Conservation (phyloP, 1,140 invertebrate genomes). For the Lethrus apterus region DNA sequence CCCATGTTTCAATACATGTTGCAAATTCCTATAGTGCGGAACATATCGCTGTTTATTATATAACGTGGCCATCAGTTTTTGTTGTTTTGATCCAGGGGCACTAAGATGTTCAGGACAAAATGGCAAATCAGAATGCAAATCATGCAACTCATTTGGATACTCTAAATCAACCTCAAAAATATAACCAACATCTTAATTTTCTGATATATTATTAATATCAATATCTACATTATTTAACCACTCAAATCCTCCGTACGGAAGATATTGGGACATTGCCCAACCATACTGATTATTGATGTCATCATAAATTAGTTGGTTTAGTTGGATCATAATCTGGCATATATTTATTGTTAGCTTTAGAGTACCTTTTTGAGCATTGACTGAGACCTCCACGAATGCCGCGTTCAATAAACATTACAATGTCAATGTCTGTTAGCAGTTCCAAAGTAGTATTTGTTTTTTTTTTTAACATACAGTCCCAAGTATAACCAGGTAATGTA, state of each 20-base stretch:
- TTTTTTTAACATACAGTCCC: conserved; percentile 35
- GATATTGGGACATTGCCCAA: conserved; percentile 40
- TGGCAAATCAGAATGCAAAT: not conserved
- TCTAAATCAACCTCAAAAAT: conserved; percentile 45
- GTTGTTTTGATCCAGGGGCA: not conserved
- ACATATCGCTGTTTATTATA: conserved; percentile 18
- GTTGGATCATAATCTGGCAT: conserved; percentile 21
- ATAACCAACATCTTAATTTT: conserved; percentile 42
- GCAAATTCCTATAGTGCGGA: conserved; percentile 43
- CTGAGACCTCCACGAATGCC: conserved; percentile 39
- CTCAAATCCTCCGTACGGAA: conserved; percentile 41
- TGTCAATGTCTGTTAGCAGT: conserved; percentile 42
- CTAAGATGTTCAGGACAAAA: not conserved
- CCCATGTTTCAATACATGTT: conserved; percentile 20
- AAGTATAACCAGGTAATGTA: conserved; percentile 35
- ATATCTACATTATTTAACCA: conserved; percentile 29
- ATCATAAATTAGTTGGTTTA: conserved; percentile 24
- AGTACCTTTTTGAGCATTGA: conserved; percentile 35
- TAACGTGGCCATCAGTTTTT: conserved; percentile 38
- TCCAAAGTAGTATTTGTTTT: conserved; percentile 30
- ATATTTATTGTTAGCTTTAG: conserved; percentile 38
- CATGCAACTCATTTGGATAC: conserved; percentile 27
- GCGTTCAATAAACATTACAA: conserved; percentile 39
- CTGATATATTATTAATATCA: conserved; percentile 23
- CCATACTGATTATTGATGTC: conserved; percentile 46